Percentiles rank a stretch among this genome's conserved stretches.
Conservation (phyloP, 2,888 invertebrate genomes). For the Harpalus rufipes region DNA sequence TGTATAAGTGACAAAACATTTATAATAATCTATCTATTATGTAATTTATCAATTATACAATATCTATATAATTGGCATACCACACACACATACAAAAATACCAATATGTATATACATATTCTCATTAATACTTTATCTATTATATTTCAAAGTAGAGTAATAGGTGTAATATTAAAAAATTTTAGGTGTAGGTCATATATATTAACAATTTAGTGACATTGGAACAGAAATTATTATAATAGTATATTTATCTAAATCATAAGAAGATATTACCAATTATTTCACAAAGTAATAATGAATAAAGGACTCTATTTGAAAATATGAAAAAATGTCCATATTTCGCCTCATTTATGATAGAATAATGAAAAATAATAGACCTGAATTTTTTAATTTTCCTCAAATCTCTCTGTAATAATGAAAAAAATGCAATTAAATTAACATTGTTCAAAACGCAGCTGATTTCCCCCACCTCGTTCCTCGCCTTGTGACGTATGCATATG, state of each 20-base stretch:
- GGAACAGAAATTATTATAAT: slow-evolving; percentile 9
- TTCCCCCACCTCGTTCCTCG: too few species aligned
- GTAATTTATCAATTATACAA: slow-evolving; percentile 10
- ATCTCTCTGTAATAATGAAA: too few species aligned
- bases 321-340: too few species aligned
- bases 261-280: slow-evolving; percentile 2
- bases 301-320: background rate
- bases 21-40: background rate
- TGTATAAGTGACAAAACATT: background rate
- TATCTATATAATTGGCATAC: slow-evolving; percentile 1
- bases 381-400: too few species aligned
- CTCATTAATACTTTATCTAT: too few species aligned
- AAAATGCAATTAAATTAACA: too few species aligned
- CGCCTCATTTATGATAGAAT: too few species aligned
- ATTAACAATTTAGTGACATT: slow-evolving; percentile 28
- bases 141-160: background rate
- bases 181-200: slow-evolving; percentile 24
- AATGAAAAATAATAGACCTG: too few species aligned
- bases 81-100: background rate
- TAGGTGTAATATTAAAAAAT: background rate
- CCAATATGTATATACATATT: too few species aligned
- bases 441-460: too few species aligned
- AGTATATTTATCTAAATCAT: background rate
- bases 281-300: background rate
- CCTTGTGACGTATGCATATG: too few species aligned